A percentile compares a stretch with the other conserved stretches of the same genome.
phyloP scores from a whole-genome alignment of 2,113 vertebrate genomes.

The Nothoprocta perdicaria region DNA sequence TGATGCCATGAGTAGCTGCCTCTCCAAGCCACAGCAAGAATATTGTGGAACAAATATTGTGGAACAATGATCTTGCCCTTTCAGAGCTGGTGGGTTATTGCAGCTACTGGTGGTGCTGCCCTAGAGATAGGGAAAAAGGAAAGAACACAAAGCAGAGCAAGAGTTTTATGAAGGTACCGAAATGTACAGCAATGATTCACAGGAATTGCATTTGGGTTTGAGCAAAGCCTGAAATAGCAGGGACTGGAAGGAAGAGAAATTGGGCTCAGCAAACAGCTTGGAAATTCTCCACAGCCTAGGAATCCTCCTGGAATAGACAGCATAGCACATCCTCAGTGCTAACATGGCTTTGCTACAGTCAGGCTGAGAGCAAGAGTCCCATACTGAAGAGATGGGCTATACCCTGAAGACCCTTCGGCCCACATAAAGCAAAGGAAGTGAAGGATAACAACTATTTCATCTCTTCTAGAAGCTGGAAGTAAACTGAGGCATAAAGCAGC shows the following conservation, averaged over 20 bases:
- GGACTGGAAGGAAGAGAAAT: background rate
- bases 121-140: background rate
- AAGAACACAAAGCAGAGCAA: background rate
- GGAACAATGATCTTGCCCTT: background rate
- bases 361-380: background rate
- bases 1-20: background rate
- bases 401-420: background rate
- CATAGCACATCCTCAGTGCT: background rate
- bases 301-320: fast-evolving
- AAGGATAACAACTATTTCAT: background rate
- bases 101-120: background rate
- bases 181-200: fast-evolving
- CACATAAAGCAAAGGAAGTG: background rate
- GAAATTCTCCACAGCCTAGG: background rate
- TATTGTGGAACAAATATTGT: background rate
- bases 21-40: background rate
- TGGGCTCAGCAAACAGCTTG: background rate
- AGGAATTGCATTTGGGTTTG: fast-evolving
- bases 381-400: fast-evolving
- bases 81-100: background rate
- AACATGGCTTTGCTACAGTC: background rate
- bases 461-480: background rate
- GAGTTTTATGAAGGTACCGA: background rate
- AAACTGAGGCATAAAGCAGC: background rate
- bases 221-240: background rate